Conservation (phyloP, 2,888 invertebrate species). For the Anthrax anthrax region DNA sequence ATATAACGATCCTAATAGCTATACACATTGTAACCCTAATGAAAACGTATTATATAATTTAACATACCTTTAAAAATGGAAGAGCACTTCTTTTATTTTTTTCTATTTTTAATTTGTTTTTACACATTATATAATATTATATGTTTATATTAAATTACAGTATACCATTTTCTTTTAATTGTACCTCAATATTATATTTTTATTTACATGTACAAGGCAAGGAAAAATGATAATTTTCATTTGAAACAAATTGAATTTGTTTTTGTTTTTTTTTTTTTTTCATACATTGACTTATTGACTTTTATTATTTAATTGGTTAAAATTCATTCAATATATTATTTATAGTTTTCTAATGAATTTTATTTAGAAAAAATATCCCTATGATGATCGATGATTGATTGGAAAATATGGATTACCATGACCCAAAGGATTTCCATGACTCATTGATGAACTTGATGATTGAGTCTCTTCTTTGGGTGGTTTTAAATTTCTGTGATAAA, state of each 20-base stretch:
- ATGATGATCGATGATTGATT: conserved; percentile 32
- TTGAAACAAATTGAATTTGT: background rate
- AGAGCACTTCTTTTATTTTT: background rate
- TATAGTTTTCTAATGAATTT: background rate
- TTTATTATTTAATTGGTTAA: no score
- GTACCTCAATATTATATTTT: no score
- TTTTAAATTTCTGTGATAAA: conserved; percentile 73
- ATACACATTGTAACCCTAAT: no score
- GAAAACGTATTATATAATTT: background rate
- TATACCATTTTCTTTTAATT: no score
- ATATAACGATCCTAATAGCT: no score
- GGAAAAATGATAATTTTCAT: background rate
- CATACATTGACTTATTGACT: background rate
- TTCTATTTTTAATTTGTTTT: no score
- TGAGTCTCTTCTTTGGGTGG: conserved; percentile 41
- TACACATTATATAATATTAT: no score
- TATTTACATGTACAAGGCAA: background rate
- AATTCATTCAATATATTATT: no score
- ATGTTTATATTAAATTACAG: no score
- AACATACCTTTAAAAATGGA: background rate
- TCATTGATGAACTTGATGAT: conserved; percentile 5
- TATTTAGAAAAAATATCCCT: background rate
- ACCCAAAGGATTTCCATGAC: conserved; percentile 15
- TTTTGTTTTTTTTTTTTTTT: background rate
- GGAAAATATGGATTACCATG: conserved; percentile 22